Conservation (phyloP, 2,113 vertebrate genomes). For the Corythornis vintsioides region DNA sequence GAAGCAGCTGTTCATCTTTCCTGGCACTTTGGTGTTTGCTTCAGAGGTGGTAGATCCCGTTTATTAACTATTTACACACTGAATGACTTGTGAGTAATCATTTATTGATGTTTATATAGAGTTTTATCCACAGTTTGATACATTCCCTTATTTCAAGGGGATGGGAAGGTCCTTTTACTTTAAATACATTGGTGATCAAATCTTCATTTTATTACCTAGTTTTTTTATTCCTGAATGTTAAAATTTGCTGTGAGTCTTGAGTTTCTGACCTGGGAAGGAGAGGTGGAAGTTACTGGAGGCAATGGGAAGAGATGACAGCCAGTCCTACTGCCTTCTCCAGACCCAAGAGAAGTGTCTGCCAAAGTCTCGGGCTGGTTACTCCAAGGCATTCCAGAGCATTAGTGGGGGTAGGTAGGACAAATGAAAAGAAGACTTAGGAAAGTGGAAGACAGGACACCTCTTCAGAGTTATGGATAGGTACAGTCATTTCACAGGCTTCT, state of each 20-base stretch:
- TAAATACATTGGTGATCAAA: not conserved
- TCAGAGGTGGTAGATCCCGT: not conserved
- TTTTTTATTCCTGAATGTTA: not conserved
- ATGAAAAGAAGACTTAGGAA: not conserved
- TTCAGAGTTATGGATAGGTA: not conserved
- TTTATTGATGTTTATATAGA: not conserved
- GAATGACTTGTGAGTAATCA: not conserved
- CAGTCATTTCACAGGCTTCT: not conserved
- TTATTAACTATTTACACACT: not conserved
- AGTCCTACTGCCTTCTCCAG: not conserved
- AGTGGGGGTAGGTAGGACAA: not conserved
- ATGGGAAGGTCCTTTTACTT: not conserved
- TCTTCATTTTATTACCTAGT: rapidly evolving
- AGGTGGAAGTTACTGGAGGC: not conserved
- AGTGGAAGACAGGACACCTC: not conserved
- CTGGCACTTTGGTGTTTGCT: not conserved
- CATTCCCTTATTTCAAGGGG: not conserved
- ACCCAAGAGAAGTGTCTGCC: not conserved
- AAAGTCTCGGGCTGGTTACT: not conserved
- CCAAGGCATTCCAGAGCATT: rapidly evolving
- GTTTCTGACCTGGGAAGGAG: not conserved
- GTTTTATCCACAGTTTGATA: not conserved
- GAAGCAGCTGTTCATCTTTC: not conserved
- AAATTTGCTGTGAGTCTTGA: not conserved
- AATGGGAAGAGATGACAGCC: not conserved